Conservation (phyloP, 2,888 invertebrate genomes). For the Brachyopa scutellaris region DNA sequence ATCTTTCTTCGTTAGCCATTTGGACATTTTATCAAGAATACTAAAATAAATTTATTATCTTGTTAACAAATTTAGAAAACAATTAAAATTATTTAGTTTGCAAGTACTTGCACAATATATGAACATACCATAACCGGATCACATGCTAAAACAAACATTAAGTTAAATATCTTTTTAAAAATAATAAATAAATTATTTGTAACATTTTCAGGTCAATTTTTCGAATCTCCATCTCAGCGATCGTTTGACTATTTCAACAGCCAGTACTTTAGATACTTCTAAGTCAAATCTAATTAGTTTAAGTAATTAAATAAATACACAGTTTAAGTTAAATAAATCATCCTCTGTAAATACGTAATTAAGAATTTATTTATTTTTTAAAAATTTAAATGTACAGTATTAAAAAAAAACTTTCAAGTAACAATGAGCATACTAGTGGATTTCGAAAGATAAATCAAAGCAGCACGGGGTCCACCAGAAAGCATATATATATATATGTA, state of each 20-base stretch:
- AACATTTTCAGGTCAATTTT: slow-evolving; percentile 45
- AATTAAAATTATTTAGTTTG: not conserved
- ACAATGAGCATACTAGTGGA: not conserved
- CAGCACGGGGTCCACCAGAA: not conserved
- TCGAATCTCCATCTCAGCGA: slow-evolving; percentile 32
- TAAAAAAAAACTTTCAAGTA: not conserved
- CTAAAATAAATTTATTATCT: no score
- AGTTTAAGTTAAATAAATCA: slow-evolving; percentile 32
- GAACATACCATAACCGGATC: not conserved
- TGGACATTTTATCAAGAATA: no score
- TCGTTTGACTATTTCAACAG: slow-evolving; percentile 58
- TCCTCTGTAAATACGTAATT: slow-evolving; percentile 54
- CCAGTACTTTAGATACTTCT: slow-evolving; percentile 55
- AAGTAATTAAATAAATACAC: slow-evolving; percentile 6
- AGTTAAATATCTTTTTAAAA: not conserved
- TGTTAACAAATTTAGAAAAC: not conserved
- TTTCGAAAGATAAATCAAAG: slow-evolving; percentile 1
- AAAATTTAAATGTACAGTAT: not conserved
- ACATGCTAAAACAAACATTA: not conserved
- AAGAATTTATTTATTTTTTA: not conserved
- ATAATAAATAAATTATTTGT: not conserved
- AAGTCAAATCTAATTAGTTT: slow-evolving; percentile 47
- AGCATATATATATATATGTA: no score
- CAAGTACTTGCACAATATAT: not conserved
- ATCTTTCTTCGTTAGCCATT: no score